These are phyloP conservation scores for Trochalopteron elliotii DNA, from an alignment of 2,113 vertebrate species.

Conservation along the genomic window DNA sequence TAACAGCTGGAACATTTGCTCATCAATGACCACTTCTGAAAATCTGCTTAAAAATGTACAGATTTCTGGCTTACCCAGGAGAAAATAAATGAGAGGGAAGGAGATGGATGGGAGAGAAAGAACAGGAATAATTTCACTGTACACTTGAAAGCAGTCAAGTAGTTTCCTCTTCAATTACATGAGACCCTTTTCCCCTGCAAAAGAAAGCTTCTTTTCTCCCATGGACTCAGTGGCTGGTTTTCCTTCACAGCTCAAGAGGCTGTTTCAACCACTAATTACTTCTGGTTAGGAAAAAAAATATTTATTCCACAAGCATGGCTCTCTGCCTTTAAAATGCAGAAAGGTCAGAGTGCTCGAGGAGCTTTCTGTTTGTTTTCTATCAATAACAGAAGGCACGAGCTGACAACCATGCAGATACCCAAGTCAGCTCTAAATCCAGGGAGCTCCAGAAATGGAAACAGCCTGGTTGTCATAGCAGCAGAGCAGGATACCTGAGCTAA, in stretches of 20 bases:
- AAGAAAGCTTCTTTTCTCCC: background rate
- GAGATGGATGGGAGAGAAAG: background rate
- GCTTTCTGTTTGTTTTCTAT: conserved; percentile 20
- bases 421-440: background rate
- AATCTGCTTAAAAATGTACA: background rate
- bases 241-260: background rate
- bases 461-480: conserved; percentile 56
- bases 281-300: background rate
- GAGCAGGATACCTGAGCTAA: conserved; percentile 57
- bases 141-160: background rate
- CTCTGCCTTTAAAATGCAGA: background rate
- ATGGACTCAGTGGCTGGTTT: background rate
- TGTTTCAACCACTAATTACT: conserved; percentile 18
- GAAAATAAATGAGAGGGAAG: background rate
- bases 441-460: conserved; percentile 31
- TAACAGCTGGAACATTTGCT: background rate
- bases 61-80: background rate
- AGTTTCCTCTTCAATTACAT: background rate
- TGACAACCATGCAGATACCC: background rate
- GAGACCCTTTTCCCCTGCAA: background rate
- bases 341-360: background rate
- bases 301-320: background rate
- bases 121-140: background rate
- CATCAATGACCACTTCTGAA: background rate
- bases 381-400: conserved; percentile 39